phyloP scores from a whole-genome alignment of 1,140 invertebrate species.

The Drosophila ironensis region DNA sequence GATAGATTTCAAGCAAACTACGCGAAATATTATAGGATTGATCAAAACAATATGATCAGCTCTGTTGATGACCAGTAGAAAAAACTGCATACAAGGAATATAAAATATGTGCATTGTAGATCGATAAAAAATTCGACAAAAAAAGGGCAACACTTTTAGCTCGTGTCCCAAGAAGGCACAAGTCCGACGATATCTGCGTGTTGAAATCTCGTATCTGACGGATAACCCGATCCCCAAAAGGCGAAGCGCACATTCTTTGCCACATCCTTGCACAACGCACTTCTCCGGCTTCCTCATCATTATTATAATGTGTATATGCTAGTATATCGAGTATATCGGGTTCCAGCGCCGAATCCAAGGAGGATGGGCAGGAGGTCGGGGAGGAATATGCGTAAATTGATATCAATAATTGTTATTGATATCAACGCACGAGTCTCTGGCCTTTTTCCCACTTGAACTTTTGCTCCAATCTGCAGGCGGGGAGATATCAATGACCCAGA shows the following conservation, averaged over 20 bases:
- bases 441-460: not conserved
- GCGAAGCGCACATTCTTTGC: conserved; percentile 40
- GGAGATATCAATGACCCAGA: conserved; percentile 48
- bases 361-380: conserved; percentile 8
- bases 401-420: conserved; percentile 76
- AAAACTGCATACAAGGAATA: not conserved
- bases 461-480: not conserved
- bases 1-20: no score
- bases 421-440: conserved; percentile 65
- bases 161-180: conserved; percentile 26
- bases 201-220: not conserved
- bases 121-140: not conserved
- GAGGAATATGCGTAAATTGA: conserved; percentile 52
- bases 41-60: no score
- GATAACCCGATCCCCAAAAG: conserved; percentile 19
- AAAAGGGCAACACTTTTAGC: not conserved
- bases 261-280: conserved; percentile 46
- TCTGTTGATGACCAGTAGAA: no score
- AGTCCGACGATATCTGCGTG: not conserved
- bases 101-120: no score
- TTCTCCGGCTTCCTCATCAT: conserved; percentile 34
- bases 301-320: conserved; percentile 16
- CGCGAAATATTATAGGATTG: no score
- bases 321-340: not conserved
- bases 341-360: not conserved